These are phyloP conservation scores for Leuciscus idus DNA, from an alignment of 2,113 vertebrate genomes.

Conservation along the genomic window DNA sequence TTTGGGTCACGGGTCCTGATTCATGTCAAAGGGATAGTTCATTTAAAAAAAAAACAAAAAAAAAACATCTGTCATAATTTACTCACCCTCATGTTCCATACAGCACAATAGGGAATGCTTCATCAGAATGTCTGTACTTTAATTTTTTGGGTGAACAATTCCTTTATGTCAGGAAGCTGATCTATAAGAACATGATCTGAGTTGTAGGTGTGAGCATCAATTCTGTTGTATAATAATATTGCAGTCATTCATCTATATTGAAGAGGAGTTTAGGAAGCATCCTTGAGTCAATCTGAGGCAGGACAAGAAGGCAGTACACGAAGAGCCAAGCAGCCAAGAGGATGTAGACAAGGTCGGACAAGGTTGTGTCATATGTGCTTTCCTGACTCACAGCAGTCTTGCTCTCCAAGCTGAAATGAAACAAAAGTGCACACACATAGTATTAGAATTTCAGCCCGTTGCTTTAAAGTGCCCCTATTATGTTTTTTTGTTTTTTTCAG, in stretches of 20 bases:
- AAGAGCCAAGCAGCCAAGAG: conserved; percentile 89
- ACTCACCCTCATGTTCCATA: neutral
- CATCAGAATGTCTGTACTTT: neutral
- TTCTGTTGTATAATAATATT: neutral
- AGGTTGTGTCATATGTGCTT: conserved; percentile 1
- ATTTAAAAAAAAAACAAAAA: neutral
- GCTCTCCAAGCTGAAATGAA: conserved; percentile 48
- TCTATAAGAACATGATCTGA: conserved; percentile 5
- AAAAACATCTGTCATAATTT: neutral
- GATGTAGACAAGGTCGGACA: conserved; percentile 76
- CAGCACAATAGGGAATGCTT: neutral
- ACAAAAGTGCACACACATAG: conserved; percentile 10
- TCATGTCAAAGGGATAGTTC: neutral
- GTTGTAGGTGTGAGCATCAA: neutral
- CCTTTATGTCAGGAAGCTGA: neutral
- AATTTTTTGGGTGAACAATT: neutral
- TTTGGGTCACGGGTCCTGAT: neutral
- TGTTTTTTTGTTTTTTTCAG: no score
- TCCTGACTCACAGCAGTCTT: conserved; percentile 9
- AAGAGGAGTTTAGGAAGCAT: conserved; percentile 70
- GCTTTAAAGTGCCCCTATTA: neutral
- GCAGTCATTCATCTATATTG: conserved; percentile 65
- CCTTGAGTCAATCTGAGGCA: conserved; percentile 84
- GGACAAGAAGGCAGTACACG: conserved; percentile 87
- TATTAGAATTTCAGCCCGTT: neutral